Conservation (phyloP, 2,888 invertebrate genomes). For the Agrotis puta region DNA sequence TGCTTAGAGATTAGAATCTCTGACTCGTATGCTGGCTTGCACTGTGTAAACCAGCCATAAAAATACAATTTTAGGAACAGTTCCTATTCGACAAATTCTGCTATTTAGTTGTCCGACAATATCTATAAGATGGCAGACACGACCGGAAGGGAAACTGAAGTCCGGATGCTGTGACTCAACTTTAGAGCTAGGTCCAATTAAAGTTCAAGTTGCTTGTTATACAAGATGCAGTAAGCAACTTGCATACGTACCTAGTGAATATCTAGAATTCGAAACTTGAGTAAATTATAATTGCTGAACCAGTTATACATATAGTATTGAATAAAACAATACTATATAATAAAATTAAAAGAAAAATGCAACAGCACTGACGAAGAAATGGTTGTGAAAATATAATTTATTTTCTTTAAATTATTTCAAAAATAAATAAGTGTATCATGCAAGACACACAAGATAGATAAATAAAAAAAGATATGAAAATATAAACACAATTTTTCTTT, state of each 20-base stretch:
- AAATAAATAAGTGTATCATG: background rate
- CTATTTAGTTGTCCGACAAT: background rate
- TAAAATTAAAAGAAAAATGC: no score
- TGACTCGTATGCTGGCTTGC: no score
- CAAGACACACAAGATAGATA: background rate
- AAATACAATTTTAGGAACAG: background rate
- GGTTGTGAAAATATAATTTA: no score
- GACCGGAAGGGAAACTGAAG: background rate
- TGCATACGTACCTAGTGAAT: background rate
- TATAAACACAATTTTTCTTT: background rate
- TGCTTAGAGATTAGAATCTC: no score
- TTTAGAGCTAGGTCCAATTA: constrained; percentile 16
- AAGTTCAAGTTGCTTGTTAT: constrained; percentile 10
- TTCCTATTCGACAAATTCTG: background rate
- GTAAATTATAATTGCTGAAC: background rate
- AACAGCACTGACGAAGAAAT: no score
- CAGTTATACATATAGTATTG: background rate
- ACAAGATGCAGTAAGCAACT: background rate
- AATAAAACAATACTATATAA: no score
- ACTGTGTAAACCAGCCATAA: no score
- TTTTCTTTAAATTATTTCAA: background rate
- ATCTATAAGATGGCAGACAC: background rate
- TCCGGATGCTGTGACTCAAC: background rate
- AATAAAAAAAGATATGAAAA: background rate
- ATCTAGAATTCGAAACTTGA: background rate